A percentile compares a stretch with the other conserved stretches of the same genome.
Conservation (phyloP, 1,140 invertebrate genomes). For the Chymomyza costata region DNA sequence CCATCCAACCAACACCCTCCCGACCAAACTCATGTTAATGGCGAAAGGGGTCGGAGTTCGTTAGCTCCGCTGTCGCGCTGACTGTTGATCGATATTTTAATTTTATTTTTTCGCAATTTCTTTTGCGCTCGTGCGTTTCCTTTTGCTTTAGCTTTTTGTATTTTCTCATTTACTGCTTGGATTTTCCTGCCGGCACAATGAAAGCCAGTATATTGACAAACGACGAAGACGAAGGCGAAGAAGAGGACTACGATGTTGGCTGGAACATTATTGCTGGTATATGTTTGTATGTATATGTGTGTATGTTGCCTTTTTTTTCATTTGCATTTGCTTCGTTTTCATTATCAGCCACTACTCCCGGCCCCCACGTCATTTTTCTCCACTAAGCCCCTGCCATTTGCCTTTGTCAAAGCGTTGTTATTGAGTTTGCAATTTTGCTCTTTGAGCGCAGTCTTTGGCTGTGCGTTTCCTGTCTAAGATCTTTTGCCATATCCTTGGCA, state of each 20-base stretch:
- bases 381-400: slow-evolving; percentile 3
- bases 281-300: slow-evolving; percentile 17
- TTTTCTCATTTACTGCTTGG: slow-evolving; percentile 57
- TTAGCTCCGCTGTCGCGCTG: slow-evolving; percentile 42
- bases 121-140: slow-evolving; percentile 44
- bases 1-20: not conserved
- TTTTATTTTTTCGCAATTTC: slow-evolving; percentile 60
- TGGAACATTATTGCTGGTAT: slow-evolving; percentile 7
- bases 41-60: slow-evolving; percentile 63
- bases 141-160: slow-evolving; percentile 45
- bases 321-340: slow-evolving; percentile 65
- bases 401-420: slow-evolving; percentile 34
- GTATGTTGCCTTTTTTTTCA: slow-evolving; percentile 58
- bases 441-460: slow-evolving; percentile 15
- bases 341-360: slow-evolving; percentile 39
- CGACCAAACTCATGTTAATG: not conserved
- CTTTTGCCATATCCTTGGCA: slow-evolving; percentile 37
- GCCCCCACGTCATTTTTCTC: not conserved
- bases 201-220: too few relatives aligned
- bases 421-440: slow-evolving; percentile 52
- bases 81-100: slow-evolving; percentile 69
- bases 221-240: too few relatives aligned
- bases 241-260: slow-evolving; percentile 43
- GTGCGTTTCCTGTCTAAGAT: slow-evolving; percentile 23
- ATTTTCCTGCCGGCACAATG: slow-evolving; percentile 51